phyloP scores from a whole-genome alignment of 2,888 invertebrate genomes.

The Thecophora atra region DNA sequence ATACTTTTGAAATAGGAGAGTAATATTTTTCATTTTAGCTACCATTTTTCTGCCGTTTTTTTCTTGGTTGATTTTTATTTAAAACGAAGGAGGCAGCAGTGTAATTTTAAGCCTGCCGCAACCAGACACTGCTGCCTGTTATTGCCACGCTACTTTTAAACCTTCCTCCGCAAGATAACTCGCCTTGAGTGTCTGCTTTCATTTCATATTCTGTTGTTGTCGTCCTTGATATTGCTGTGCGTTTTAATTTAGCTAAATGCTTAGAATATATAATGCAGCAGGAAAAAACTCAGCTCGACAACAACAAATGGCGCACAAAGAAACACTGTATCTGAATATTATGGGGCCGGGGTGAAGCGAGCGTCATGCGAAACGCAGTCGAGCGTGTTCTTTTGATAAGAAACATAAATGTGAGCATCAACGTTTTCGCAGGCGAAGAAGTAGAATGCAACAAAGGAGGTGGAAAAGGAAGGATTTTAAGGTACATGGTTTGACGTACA shows the following conservation, averaged over 20 bases:
- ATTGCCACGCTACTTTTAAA: too few species aligned
- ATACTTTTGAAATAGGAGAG: too few species aligned
- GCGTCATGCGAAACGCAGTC: conserved; percentile 45
- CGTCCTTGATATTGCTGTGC: background rate
- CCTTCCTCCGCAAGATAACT: too few species aligned
- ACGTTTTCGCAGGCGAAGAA: conserved; percentile 13
- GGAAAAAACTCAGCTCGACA: background rate
- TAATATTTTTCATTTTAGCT: too few species aligned
- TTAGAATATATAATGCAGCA: background rate
- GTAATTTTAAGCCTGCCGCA: too few species aligned
- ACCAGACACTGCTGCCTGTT: too few species aligned
- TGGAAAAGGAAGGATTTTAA: background rate
- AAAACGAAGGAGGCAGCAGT: background rate
- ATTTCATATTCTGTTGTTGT: background rate
- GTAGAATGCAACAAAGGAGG: conserved; percentile 10
- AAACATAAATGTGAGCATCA: conserved; percentile 39
- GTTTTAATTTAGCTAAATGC: conserved; percentile 12
- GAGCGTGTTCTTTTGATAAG: conserved; percentile 55
- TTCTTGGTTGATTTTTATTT: too few species aligned
- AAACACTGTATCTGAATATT: conserved; percentile 21
- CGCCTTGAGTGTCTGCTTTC: conserved; percentile 8
- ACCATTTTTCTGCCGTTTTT: too few species aligned
- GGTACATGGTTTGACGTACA: background rate
- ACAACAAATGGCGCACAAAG: background rate
- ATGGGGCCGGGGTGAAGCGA: conserved; percentile 12